A percentile compares a stretch with the other conserved stretches of the same genome.
Conservation (phyloP, 2,113 vertebrate genomes). For the Clarias batrachus region DNA sequence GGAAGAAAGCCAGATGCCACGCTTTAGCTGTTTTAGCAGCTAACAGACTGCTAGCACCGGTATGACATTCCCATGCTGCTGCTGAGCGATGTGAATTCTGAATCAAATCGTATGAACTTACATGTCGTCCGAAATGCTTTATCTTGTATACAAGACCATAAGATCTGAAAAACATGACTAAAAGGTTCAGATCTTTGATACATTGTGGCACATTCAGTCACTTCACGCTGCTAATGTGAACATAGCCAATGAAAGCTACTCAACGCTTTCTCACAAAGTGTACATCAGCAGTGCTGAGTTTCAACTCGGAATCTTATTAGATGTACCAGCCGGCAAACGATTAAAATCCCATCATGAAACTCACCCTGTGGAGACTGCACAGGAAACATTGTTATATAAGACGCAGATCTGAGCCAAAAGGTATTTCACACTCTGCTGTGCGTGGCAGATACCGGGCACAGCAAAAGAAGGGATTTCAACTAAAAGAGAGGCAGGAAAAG, state of each 20-base stretch:
- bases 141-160: too few relatives aligned
- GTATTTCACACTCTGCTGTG: conserved; percentile 18
- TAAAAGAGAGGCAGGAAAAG: background rate
- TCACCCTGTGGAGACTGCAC: background rate
- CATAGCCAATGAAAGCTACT: background rate
- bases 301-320: background rate
- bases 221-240: too few relatives aligned
- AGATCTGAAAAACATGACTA: too few relatives aligned
- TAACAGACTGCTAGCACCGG: too few relatives aligned
- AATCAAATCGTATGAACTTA: too few relatives aligned
- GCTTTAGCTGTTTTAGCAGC: too few relatives aligned
- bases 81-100: too few relatives aligned
- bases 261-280: background rate
- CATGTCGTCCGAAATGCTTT: too few relatives aligned
- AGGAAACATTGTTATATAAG: conserved; percentile 3
- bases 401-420: conserved; percentile 2
- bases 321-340: background rate
- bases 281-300: background rate
- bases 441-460: background rate
- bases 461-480: background rate
- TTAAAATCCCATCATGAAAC: conserved; percentile 25
- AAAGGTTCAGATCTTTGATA: too few relatives aligned
- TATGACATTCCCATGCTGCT: too few relatives aligned
- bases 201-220: too few relatives aligned
- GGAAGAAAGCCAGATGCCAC: too few relatives aligned